Evolutionary conservation across 1,140 invertebrate species (phyloP), one percentile per base, ranked within the genome.

Genomic region (Magallana ariakensis): DNA sequence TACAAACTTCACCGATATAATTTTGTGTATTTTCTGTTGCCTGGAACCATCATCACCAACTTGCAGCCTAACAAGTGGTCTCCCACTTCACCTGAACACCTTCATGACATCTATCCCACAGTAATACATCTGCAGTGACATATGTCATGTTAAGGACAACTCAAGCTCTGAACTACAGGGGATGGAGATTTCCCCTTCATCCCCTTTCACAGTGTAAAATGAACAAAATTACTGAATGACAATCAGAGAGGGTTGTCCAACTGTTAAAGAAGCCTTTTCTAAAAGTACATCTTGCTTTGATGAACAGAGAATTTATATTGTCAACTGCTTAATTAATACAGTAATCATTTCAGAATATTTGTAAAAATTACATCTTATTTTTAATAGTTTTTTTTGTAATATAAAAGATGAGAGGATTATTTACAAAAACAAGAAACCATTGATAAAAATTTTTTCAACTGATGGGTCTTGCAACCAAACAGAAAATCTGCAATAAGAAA

Each of bases 81-180:
- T 33, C n/a, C 19, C 33, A 1, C 22, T 26, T 70, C 66, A 70
- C 22, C 66, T 70, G 66, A 22, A 70, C 66, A 70, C 66, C 66
- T 70, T 13, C 13, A 26, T 70, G 66, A 70, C 66, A 70, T 22
- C n/a, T 26, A 70, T 70, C 22, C 19, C 13, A 26, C 19, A 19
- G 13, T 22, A 70, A 70, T 70, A 19, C 13, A 70, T 70, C 66
- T 70, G 66, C 11, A 11, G 8, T 70, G 66, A 26, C 66, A 70
- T 22, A 26, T 70, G 66, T 70, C 66, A 70, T 19, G 6, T 1
- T n/a, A 2, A 13, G 66, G 66, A 70, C 22, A 8, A 22, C 10
- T 70, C 66, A 26, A 70, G n/a, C 22, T 70, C 66, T 70, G n/a
- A 70, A 33, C 66, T 26, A 46, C 66, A 19, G 13, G 66, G 66